Evolutionary conservation across 2,888 invertebrate species (phyloP), one percentile per base, ranked within the genome.

Genomic region (Dexiosoma caninum): DNA sequence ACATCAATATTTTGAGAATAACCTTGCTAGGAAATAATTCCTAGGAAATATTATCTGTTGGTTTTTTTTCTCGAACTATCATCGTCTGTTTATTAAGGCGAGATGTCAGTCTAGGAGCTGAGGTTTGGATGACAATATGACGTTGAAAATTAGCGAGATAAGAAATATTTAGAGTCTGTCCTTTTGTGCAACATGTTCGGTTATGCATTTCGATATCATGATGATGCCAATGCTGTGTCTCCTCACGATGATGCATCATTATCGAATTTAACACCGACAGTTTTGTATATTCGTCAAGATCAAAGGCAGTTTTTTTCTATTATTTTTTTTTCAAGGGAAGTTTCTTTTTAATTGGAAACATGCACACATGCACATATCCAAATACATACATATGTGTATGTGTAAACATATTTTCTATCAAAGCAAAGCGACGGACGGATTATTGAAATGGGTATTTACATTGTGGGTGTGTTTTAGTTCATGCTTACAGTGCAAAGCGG

Each of bases 281-380:
- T 67, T 66, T 71, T 66, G 40, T 60, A 66, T 66, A 66, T 72
- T 76, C 76, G 80, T 77, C 72, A 81, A 81, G 80, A 81, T 81
- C 80, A 81, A 81, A 81, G 80, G 46, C 67, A 72, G 14, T 32
- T 66, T 57, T 35, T 21, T 46, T n/a, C 21, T n/a, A n/a, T n/a
- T n/a, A n/a, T n/a, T n/a, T n/a, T n/a, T n/a, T 30, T 57, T 14
- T 19, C 30, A 76, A 69, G n/a, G 10, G 23, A 37, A 46, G 55
- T 60, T 62, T 67, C 35, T 74, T 19, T 69, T 60, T 32, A 40
- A 66, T 70, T 79, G 57, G 46, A 51, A 49, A 44, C 57, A 55
- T 57, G n/a, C 27, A 27, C 27, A 27, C 3, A 59, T 40, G 40
- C 35, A 62, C 32, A 32, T 23, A 49, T 19, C 42, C 9, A 62